Base-by-base conservation (phyloP, 2,113 vertebrate species). In the Vireo altiloquus region DNA sequence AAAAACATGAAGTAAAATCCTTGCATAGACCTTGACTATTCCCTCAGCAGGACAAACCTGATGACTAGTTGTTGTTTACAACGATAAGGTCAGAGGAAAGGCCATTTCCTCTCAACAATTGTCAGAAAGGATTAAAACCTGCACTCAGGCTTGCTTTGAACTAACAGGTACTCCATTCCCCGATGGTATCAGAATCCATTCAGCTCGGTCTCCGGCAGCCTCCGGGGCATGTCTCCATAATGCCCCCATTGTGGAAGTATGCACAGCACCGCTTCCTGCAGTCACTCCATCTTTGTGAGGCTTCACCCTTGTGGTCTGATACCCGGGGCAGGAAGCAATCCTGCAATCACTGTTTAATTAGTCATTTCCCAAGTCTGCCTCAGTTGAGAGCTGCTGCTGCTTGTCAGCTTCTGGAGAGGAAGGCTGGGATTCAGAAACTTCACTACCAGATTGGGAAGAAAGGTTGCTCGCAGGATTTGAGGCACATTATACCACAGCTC, bases 91-190 rank as follows among this genome's bases (percentile, higher is more conserved):
- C 96, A 97, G 90, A 97, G 95, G 95, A 97, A 97, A 96, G 94
- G 96, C 95, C 92, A 96, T 96, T 97, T 97, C 96, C 95, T 92
- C 95, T 96, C 95, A 95, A 78, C 95, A 90, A 94, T 94, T 96
- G 95, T 97, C 96, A 96, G 95, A 94, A 95, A 69, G 94, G 95
- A 96, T 97, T 97, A 97, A 97, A 96, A 96, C 96, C 93, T 93
- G 95, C 82, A 95, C 96, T 95, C 86, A 96, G 92, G 60, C 93
- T 93, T 22, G 79, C 94, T 97, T 96, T 96, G 96, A 97, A 96
- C 95, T 96, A 93, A 94, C 94, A 97, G 96, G 95, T 96, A 96
- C 95, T 93, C 93, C 88, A 56, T 87, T 90, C 93, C 95, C 95
- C 74, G 93, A 96, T 95, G 92, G 94, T 96, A 96, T 96, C 96